Evolutionary conservation across 2,113 vertebrate genomes (phyloP).

Genomic region (Spilogale gracilis): DNA sequence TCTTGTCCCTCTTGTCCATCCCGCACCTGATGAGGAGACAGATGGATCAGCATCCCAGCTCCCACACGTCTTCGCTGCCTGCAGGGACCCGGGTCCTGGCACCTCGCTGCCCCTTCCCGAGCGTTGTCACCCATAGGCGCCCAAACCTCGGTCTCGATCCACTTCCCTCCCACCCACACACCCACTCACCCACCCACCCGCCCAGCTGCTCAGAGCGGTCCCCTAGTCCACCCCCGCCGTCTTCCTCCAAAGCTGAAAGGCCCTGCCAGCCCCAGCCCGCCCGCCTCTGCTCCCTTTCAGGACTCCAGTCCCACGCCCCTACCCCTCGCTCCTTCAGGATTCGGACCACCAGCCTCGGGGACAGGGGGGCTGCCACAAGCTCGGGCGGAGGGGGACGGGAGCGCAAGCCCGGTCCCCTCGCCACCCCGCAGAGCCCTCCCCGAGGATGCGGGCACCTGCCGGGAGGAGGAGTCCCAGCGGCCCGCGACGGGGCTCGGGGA

Average conservation of each 20-base stretch:
- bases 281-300: neutral
- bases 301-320: neutral
- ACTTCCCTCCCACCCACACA: neutral
- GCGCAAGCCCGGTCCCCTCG: neutral
- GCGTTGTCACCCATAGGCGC: neutral
- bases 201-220: neutral
- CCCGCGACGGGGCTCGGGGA: constrained; percentile 42
- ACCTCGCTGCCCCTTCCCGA: neutral
- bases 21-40: constrained; percentile 34
- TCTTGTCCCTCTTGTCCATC: constrained; percentile 76
- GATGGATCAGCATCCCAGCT: neutral
- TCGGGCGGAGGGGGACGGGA: neutral
- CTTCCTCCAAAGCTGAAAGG: neutral
- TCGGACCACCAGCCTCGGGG: neutral
- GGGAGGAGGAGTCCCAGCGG: neutral
- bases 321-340: neutral
- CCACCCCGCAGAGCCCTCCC: neutral
- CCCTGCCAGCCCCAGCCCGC: neutral
- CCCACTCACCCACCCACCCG: neutral
- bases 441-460: constrained; percentile 73
- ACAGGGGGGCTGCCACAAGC: neutral
- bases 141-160: neutral
- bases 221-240: neutral
- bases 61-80: neutral
- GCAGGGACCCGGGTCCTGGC: neutral